Base-by-base conservation (phyloP, 2,888 invertebrate genomes). In the Trachelus tabidus region DNA sequence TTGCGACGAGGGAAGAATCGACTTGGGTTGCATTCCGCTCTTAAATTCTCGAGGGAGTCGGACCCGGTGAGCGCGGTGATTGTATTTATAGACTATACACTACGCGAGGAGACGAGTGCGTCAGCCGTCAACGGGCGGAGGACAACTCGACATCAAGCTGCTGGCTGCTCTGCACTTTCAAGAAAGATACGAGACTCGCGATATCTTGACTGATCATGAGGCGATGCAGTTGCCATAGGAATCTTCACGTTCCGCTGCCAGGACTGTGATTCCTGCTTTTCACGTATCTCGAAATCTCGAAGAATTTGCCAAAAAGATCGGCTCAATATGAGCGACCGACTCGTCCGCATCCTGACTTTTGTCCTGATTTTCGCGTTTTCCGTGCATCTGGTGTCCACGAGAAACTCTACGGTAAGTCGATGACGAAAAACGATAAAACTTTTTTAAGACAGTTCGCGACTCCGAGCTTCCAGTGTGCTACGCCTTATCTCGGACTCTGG, bases 71-170 rank as follows among this genome's bases (percentile, higher is more conserved):
- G 69, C n/a, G 71, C 71, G 71, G 31, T 71, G 34, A 6, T 34
- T 34, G 71, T 71, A 71, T 71, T 71, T 71, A 71, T 71, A 71
- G 71, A 30, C 71, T 34, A 23, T 23, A 56, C 31, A 34, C 31
- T 31, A 31, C 71, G 56, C 56, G 71, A 34, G n/a, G 71, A 71
- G 71, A 71, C 71, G 71, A 71, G 71, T 33, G 71, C 33, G 71
- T 56, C 56, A 56, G 56, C 56, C 71, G 71, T 71, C 33, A 31
- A 23, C 71, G 31, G 71, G 31, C 71, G 71, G 31, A 34, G 71
- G 71, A 71, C 71, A 71, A 33, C 71, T 71, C 71, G 31, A 33
- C 69, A 0, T 69, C 33, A 69, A 11, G 30, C 40, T 40, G 40
- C 40, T 40, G 15, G 56, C 23, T 56, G 56, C 56, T 56, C 23